Base-by-base conservation (phyloP, 2,113 vertebrate genomes). In the Cyanistes caeruleus region DNA sequence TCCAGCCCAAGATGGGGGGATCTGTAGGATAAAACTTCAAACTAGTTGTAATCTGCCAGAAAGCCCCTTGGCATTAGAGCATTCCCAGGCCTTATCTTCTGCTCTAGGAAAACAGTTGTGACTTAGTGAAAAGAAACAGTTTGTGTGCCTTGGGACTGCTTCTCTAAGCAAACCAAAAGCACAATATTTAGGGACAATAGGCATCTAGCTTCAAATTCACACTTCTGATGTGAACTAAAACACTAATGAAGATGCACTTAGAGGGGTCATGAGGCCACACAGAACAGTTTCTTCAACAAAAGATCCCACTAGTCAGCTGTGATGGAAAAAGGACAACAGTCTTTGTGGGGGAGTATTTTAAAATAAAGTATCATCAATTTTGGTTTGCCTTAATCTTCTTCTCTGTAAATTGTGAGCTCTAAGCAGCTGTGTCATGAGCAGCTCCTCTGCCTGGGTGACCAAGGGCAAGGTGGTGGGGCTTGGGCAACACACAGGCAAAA, bases 31-130 rank as follows among this genome's bases (percentile, higher is more conserved):
- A 74, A 92, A 96, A 59, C 68, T 88, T 92, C 67, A 88, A 76
- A 77, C 16, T 59, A 27, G 11, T 33, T 65, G 14, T 80, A 82
- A 70, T 83, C 72, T 90, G 10, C 44, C 70, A 83, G 67, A 53
- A 90, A 91, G 21, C 33, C 85, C 72, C 33, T 63, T 4, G 2
- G 30, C 43, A 67, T 70, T 58, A 88, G 39, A 24, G 19, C 15
- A 14, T 86, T 92, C 55, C 43, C 27, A 67, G 55, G 27, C 14
- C 0, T 0, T 75, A 83, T 86, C 67, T 90, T 64, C 70, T 94
- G 59, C 22, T 80, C 93, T 95, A 86, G 83, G 33, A 90, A 94
- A 93, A 92, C 55, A 81, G 9, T 70, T 74, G 75, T 35, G 63
- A 60, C 33, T 93, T 83, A 89, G 68, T 70, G 67, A 94, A 94